phyloP scores from a whole-genome alignment of 2,113 vertebrate species.

The Gallinago undulata region DNA sequence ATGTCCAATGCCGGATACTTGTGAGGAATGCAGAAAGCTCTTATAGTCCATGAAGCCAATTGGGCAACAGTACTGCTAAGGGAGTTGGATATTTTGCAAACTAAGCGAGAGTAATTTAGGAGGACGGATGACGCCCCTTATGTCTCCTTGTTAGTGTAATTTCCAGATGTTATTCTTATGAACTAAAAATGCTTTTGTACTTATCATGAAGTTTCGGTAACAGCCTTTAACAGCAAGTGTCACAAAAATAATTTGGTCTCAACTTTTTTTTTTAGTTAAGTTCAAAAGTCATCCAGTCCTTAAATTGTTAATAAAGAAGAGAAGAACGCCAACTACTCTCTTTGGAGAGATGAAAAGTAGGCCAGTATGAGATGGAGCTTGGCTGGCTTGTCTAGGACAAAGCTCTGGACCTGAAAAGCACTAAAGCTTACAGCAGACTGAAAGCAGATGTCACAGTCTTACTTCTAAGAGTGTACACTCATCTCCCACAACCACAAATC shows the following conservation, averaged over 20 bases:
- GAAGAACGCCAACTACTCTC: background rate
- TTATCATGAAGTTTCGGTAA: background rate
- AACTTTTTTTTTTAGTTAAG: background rate
- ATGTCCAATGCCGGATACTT: background rate
- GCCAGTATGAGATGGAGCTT: background rate
- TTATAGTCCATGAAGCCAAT: background rate
- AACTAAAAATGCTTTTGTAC: background rate
- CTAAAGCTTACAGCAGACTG: background rate
- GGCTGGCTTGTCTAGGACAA: background rate
- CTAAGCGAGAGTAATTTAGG: background rate
- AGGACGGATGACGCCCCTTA: background rate
- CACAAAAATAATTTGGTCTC: background rate
- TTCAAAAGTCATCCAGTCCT: background rate
- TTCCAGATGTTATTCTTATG: slow-evolving; percentile 24
- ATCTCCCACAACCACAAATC: background rate
- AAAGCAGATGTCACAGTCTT: background rate
- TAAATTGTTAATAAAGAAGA: background rate
- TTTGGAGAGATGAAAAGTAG: background rate
- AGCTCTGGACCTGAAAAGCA: background rate
- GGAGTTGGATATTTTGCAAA: background rate
- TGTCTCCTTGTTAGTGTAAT: background rate
- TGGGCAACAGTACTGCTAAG: background rate
- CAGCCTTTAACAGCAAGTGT: background rate
- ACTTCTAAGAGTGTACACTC: background rate
- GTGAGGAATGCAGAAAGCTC: background rate